Percentiles rank a stretch among this genome's conserved stretches.
These are phyloP conservation scores for Harpegnathos saltator DNA, from an alignment of 1,140 invertebrate species.

Conservation along the genomic window DNA sequence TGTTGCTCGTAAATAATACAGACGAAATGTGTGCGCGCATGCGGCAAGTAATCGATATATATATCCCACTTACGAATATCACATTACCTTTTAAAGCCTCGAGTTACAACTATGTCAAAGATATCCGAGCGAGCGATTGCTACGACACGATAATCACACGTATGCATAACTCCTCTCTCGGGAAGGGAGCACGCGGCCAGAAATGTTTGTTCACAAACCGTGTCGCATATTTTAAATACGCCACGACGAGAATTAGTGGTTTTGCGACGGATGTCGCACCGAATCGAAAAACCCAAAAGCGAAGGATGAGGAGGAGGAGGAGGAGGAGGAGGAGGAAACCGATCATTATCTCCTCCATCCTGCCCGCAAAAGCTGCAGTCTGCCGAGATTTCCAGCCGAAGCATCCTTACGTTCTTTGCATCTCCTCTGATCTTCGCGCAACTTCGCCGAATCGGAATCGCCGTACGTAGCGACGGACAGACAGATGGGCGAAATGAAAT, in stretches of 20 bases:
- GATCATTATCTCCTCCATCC: not conserved
- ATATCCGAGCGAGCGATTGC: not conserved
- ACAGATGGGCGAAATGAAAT: too few species aligned
- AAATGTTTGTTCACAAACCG: constrained; percentile 25
- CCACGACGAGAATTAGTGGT: not conserved
- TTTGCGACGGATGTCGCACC: not conserved
- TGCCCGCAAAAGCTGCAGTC: not conserved
- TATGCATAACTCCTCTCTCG: not conserved
- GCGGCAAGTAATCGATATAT: not conserved
- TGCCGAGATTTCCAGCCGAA: too few species aligned
- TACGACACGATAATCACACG: not conserved
- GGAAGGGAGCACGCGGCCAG: not conserved
- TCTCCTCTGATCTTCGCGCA: not conserved
- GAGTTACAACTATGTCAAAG: not conserved
- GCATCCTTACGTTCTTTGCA: not conserved
- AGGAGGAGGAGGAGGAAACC: too few species aligned
- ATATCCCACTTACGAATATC: not conserved
- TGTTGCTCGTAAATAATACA: not conserved
- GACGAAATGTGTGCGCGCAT: not conserved
- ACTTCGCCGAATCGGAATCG: too few species aligned
- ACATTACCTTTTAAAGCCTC: not conserved
- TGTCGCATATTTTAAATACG: not conserved
- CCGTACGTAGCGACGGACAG: too few species aligned
- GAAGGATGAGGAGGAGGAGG: too few species aligned
- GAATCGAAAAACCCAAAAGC: not conserved